phyloP scores from a whole-genome alignment of 2,888 invertebrate genomes.

The Parascotia fuliginaria region DNA sequence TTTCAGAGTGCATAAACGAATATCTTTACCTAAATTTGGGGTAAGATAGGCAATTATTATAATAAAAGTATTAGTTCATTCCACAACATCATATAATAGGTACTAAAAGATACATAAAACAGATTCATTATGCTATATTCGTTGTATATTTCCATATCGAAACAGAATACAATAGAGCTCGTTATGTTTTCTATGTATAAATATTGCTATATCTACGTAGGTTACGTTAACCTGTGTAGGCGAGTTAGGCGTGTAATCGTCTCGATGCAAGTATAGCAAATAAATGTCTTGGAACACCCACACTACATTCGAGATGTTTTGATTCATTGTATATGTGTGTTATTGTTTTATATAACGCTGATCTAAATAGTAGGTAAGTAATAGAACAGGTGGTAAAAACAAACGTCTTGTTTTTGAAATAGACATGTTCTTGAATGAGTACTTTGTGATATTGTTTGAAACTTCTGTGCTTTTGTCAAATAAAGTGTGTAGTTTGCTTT shows the following conservation, averaged over 20 bases:
- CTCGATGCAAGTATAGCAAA: conserved; percentile 33
- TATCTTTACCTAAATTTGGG: too few relatives aligned
- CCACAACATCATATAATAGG: too few relatives aligned
- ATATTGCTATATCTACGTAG: conserved; percentile 7
- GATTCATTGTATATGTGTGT: too few relatives aligned
- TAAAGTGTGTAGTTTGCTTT: too few relatives aligned
- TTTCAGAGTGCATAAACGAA: too few relatives aligned
- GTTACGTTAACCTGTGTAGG: conserved; percentile 23
- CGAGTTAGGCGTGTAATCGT: conserved; percentile 33
- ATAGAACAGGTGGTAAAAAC: too few relatives aligned
- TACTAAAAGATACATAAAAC: neutral
- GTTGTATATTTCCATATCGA: conserved; percentile 7
- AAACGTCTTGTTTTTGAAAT: too few relatives aligned
- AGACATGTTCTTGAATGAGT: too few relatives aligned
- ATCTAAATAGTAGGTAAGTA: neutral
- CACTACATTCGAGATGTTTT: conserved; percentile 27
- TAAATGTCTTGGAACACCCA: conserved; percentile 40
- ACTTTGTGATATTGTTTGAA: too few relatives aligned
- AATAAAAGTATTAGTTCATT: too few relatives aligned
- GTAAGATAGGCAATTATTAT: too few relatives aligned
- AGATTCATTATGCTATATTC: neutral
- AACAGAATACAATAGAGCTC: conserved; percentile 15
- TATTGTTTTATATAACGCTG: conserved; percentile 1
- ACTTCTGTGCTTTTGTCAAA: too few relatives aligned
- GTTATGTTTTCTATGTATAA: conserved; percentile 14